Percentiles rank a stretch among this genome's conserved stretches.
Evolutionary conservation across 2,888 invertebrate genomes (phyloP).

Genomic region (Drosophila anomelani): DNA sequence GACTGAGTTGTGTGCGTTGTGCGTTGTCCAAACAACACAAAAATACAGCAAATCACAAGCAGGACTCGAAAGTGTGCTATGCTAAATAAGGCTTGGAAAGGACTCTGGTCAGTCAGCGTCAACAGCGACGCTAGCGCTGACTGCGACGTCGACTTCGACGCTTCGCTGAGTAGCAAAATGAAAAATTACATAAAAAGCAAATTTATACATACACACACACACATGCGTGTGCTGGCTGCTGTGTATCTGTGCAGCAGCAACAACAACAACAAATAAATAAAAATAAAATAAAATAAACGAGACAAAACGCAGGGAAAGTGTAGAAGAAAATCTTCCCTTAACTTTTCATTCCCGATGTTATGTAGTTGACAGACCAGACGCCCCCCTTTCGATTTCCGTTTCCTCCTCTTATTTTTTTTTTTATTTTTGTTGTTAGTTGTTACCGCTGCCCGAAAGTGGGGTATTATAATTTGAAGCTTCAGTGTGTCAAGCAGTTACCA

Average conservation of each 20-base stretch:
- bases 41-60: constrained; percentile 67
- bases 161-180: constrained; percentile 47
- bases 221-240: constrained; percentile 11
- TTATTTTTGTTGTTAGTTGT: background rate
- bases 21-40: constrained; percentile 31
- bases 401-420: background rate
- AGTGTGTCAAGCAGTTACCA: background rate
- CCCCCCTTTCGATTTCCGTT: constrained; percentile 53
- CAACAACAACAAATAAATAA: background rate
- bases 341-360: constrained; percentile 69
- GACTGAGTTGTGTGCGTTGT: constrained; percentile 4
- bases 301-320: constrained; percentile 37
- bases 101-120: constrained; percentile 50
- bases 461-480: constrained; percentile 1
- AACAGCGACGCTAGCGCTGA: constrained; percentile 36
- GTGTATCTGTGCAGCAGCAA: constrained; percentile 51
- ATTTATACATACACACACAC: constrained; percentile 59
- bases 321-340: constrained; percentile 72
- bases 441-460: background rate
- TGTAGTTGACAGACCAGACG: constrained; percentile 75
- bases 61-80: constrained; percentile 64
- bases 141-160: background rate
- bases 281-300: constrained; percentile 29
- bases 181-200: constrained; percentile 80
- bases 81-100: constrained; percentile 33